phyloP scores from a whole-genome alignment of 2,113 vertebrate genomes.

The Bubo scandiacus region DNA sequence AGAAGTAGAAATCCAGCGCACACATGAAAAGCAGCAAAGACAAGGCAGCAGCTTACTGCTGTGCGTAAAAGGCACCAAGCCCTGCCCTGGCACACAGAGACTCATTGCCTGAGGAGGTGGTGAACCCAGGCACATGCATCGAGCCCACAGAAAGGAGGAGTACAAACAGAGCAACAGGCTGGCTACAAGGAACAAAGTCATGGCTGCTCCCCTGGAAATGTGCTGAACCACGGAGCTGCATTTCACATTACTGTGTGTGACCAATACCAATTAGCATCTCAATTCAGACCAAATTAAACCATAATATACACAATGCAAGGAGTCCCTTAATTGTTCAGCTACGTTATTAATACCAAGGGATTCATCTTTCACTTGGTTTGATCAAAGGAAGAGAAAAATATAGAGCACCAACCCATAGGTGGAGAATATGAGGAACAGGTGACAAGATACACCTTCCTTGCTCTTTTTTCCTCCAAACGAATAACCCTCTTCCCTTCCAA shows the following conservation, averaged over 20 bases:
- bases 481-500: neutral
- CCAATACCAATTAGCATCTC: neutral
- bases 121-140: accelerated
- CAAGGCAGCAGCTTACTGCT: neutral
- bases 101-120: accelerated
- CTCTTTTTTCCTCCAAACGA: neutral
- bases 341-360: neutral
- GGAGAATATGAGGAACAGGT: neutral
- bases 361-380: neutral
- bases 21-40: neutral
- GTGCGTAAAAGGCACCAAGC: neutral
- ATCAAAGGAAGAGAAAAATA: neutral
- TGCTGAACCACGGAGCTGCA: neutral
- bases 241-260: neutral
- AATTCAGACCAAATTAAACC: neutral
- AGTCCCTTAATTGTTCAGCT: neutral
- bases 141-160: neutral
- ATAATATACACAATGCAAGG: neutral
- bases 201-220: neutral
- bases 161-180: neutral
- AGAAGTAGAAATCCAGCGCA: neutral
- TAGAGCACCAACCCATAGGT: neutral
- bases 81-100: neutral
- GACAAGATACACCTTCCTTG: neutral
- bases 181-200: neutral